phyloP scores from a whole-genome alignment of 2,888 invertebrate species.

The Aphodius granarius region DNA sequence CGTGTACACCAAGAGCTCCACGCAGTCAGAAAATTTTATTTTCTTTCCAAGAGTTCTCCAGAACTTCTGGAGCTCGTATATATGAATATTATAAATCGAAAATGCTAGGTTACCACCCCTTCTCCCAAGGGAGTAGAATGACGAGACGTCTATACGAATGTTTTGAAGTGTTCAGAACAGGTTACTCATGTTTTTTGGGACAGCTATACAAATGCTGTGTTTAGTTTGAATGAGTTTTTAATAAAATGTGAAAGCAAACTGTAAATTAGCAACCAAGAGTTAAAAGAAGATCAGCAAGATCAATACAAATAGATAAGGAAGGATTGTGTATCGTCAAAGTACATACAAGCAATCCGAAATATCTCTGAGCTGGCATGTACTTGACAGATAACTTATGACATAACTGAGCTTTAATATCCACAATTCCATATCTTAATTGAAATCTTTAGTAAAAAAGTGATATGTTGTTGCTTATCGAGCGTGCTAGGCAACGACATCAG shows the following conservation, averaged over 20 bases:
- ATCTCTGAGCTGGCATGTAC: not conserved
- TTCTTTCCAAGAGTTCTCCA: not conserved
- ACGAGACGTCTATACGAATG: not conserved
- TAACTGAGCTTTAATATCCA: not conserved
- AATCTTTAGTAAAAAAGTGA: slow-evolving; percentile 7
- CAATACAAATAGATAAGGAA: no score
- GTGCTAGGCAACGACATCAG: not conserved
- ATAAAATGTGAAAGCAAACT: no score
- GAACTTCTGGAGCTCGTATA: not conserved
- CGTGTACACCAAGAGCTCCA: no score
- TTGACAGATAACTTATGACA: not conserved
- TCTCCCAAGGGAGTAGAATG: not conserved
- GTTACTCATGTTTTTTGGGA: no score
- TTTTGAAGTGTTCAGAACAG: no score
- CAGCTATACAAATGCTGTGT: no score
- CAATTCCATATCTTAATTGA: slow-evolving; percentile 4
- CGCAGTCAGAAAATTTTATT: not conserved
- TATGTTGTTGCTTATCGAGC: slow-evolving; percentile 2
- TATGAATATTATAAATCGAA: not conserved
- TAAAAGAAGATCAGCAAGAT: no score
- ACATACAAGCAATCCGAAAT: no score
- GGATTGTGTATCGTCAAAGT: no score
- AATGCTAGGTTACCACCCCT: not conserved
- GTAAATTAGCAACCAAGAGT: no score
- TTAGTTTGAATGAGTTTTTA: no score